These are phyloP conservation scores for Dichetophora obliterata DNA, from an alignment of 2,888 invertebrate species.

Conservation along the genomic window DNA sequence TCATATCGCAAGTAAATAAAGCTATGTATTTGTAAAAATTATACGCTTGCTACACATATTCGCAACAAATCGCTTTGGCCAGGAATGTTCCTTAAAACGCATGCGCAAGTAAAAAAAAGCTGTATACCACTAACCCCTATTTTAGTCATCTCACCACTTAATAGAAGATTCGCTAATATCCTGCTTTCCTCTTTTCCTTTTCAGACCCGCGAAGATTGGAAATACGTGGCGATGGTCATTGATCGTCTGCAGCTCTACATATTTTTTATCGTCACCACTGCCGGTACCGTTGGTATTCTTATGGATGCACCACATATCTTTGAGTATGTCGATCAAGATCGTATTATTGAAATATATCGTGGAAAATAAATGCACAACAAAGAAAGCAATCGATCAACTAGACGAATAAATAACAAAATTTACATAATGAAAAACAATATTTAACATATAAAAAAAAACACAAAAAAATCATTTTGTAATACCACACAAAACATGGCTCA, in stretches of 20 bases:
- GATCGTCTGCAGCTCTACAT: slow-evolving; percentile 96
- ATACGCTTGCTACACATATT: neutral
- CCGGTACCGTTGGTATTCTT: slow-evolving; percentile 94
- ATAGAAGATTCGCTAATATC: neutral
- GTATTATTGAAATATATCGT: slow-evolving; percentile 93
- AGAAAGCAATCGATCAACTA: neutral
- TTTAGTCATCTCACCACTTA: no score
- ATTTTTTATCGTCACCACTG: slow-evolving; percentile 95
- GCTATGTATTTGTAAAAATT: no score
- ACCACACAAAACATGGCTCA: slow-evolving; percentile 7
- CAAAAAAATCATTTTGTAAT: neutral
- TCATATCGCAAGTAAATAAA: no score
- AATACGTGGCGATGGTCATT: slow-evolving; percentile 98
- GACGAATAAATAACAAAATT: neutral
- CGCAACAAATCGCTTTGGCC: no score
- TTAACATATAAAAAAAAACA: neutral
- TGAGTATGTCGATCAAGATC: slow-evolving; percentile 96
- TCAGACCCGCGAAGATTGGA: slow-evolving; percentile 98
- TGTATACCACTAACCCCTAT: no score
- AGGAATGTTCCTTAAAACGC: neutral
- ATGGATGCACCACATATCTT: slow-evolving; percentile 99
- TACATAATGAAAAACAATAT: slow-evolving; percentile 5
- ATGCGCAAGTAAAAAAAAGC: neutral
- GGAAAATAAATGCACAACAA: slow-evolving; percentile 79
- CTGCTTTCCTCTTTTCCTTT: slow-evolving; percentile 23